Base-by-base conservation (phyloP, 2,797 vertebrate species). In the Gymnoscopelus braueri region DNA sequence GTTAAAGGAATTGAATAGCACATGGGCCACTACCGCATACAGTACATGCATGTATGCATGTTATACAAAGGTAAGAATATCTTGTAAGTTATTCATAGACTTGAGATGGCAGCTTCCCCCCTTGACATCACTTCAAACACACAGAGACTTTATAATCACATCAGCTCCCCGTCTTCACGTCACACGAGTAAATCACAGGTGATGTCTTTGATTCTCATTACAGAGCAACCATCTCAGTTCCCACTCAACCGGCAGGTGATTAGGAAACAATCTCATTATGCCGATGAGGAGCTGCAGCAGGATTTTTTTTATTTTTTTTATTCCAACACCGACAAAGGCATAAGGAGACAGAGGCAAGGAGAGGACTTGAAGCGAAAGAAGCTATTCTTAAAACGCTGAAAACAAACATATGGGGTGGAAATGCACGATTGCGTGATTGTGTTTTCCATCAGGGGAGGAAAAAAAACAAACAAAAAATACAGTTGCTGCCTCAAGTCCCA, bases 121-220 rank as follows among this genome's bases (percentile, higher is more conserved):
- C 47, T 19, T 53, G 13, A 59, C 65, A 67, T 64, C 32, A 62
- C 57, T 58, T 77, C 60, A 78, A 61, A 71, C 60, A 65, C 57
- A 44, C 51, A 64, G 49, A 80, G 44, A 67, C 63, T 70, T 58
- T 75, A 10, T 44, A 65, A 74, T 70, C 57, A 51, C 19, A 24
- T 52, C 26, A 9, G 5, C 39, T 51, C 6, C 52, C 65, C 53
- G 39, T 60, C 32, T 60, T 39, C 67, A 50, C 75, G 71, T 44
- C 19, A 3, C 1, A 6, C 35, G 54, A 26, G 13, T 44, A 67
- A 80, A 65, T 73, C 39, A 49, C 1, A 71, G 66, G 67, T 72
- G 57, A 71, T 47, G 35, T 24, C 15, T 82, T 77, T 75, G n/a
- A 76, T 77, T 81, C 69, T 62, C 65, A 63, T 71, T 24, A 63